Evolutionary conservation across 2,797 vertebrate species (phyloP).

Genomic region (Spinibarbus caldwelli): DNA sequence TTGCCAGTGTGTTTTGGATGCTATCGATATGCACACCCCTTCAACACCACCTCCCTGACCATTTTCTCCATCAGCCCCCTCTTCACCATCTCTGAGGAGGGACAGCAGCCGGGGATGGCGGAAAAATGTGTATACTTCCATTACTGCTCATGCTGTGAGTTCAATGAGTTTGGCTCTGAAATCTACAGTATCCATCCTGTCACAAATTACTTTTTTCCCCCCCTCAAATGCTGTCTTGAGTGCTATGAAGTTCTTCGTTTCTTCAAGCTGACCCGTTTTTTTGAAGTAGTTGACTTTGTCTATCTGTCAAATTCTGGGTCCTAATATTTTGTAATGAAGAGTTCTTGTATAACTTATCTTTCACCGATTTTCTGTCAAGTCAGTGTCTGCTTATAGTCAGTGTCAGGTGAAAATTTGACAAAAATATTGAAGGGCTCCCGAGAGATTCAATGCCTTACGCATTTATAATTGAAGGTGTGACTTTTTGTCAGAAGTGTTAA

Average conservation of each 20-base stretch:
- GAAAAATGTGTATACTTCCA: constrained; percentile 45
- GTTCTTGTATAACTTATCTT: constrained; percentile 17
- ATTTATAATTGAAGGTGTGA: not conserved
- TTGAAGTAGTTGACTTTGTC: not conserved
- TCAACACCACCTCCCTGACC: constrained; percentile 19
- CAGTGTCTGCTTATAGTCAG: not conserved
- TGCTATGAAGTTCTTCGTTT: not conserved
- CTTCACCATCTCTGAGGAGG: constrained; percentile 14
- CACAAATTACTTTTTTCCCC: not conserved
- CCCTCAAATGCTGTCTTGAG: constrained; percentile 1
- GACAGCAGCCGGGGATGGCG: constrained; percentile 30
- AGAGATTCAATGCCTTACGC: not conserved
- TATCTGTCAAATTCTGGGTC: not conserved
- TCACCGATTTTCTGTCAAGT: constrained; percentile 13
- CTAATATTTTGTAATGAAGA: constrained; percentile 16
- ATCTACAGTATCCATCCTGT: constrained; percentile 6
- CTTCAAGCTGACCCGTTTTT: not conserved
- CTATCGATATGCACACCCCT: constrained; percentile 30
- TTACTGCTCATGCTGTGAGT: constrained; percentile 56
- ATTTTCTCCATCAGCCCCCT: constrained; percentile 3
- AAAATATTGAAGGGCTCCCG: not conserved
- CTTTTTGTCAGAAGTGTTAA: not conserved
- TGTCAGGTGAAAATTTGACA: not conserved
- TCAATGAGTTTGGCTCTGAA: constrained; percentile 33
- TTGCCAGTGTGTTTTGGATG: constrained; percentile 43